Base-by-base conservation (phyloP, 2,888 invertebrate genomes). In the Zhengitettix transpicula region DNA sequence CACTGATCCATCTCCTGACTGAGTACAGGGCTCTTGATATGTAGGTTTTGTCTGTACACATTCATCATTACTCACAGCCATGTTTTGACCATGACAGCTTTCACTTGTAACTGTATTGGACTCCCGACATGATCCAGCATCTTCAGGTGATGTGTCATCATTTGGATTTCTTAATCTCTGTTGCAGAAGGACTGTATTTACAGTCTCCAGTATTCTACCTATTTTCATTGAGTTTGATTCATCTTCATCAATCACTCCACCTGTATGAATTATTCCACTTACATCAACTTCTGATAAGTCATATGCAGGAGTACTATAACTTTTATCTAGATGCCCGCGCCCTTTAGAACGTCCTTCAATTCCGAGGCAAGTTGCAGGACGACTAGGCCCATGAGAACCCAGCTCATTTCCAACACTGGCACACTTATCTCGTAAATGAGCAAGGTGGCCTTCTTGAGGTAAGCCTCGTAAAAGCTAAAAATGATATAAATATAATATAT, bases 261-360 rank as follows among this genome's bases (percentile, higher is more conserved):
- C 28, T 28, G 28, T 28, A 28, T 28, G 28, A 28, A 28, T 28
- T 28, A 28, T 28, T 28, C 28, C 47, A 47, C 47, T 47, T 47
- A 55, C 12, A 44, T 47, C 40, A 17, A 67, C 64, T 57, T 77
- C 75, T 60, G 73, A 78, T 55, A 78, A 76, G 72, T 87, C 87
- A 72, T 88, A 88, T 0, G 87, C 86, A 1, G 89, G 89, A n/a
- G 88, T 87, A 65, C 88, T 89, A 71, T 85, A 82, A 67, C 85
- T 85, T 73, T 89, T 89, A 74, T 89, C 89, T 57, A 89, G 74
- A 64, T 80, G 79, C 1, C 83, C 84, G 42, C 78, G 71, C 5
- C 47, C 47, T 14, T n/a, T n/a, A 47, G 47, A 47, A 5, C 42
- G 3, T 58, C 56, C 71, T 68, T 75, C 73, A 60, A 79, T 77